Percentiles rank a stretch among this genome's conserved stretches.
Evolutionary conservation across 1,140 invertebrate species (phyloP).

Genomic region (Ladona fulva): DNA sequence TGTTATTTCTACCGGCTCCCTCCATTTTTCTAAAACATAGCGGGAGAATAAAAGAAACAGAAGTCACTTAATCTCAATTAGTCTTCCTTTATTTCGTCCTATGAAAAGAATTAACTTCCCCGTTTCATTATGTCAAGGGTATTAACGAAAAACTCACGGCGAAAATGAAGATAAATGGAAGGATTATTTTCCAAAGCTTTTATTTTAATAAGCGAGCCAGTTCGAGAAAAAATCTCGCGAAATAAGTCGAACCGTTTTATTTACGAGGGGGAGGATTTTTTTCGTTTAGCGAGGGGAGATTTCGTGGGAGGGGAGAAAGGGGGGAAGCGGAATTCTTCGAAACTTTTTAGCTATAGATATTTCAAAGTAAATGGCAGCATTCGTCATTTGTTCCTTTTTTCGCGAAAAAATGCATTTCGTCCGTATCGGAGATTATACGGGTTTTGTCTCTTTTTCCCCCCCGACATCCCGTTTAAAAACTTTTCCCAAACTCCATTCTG

Average conservation of each 20-base stretch:
- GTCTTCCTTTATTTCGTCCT: neutral
- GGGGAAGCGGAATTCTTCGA: neutral
- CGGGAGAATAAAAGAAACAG: neutral
- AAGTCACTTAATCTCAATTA: slow-evolving; percentile 10
- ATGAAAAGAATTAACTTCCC: neutral
- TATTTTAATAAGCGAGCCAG: neutral
- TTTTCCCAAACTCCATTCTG: neutral
- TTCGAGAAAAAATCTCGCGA: neutral
- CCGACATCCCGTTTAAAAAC: neutral
- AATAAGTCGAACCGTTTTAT: neutral
- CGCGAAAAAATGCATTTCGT: neutral
- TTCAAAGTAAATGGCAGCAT: neutral
- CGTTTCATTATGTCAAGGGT: neutral
- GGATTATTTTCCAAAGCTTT: slow-evolving; percentile 10
- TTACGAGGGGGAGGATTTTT: neutral
- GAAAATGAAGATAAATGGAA: slow-evolving; percentile 5
- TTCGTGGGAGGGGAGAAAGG: neutral
- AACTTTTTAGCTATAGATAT: neutral
- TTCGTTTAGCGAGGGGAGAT: no score
- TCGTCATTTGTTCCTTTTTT: neutral
- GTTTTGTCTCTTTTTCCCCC: neutral
- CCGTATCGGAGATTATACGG: neutral
- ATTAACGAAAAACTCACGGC: neutral
- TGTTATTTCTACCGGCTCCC: no score
- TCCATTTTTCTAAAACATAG: slow-evolving; percentile 2